A percentile compares a stretch with the other conserved stretches of the same genome.
phyloP scores from a whole-genome alignment of 1,140 invertebrate genomes.

The Diprion similis region DNA sequence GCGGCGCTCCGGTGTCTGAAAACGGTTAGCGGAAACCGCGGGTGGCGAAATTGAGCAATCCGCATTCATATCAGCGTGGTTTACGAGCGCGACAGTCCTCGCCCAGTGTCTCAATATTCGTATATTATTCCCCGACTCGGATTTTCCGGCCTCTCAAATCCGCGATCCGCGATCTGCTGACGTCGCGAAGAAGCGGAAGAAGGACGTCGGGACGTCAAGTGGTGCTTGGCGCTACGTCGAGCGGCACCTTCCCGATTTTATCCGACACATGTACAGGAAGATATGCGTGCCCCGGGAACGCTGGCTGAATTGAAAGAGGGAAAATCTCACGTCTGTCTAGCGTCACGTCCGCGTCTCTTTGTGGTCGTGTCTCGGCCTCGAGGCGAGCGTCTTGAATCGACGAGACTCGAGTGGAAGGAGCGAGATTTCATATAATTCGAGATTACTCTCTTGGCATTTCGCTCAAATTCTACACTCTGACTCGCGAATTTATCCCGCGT shows the following conservation, averaged over 20 bases:
- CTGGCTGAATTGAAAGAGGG: slow-evolving; percentile 1
- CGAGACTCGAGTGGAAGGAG: too few species aligned
- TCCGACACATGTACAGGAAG: not conserved
- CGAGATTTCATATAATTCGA: too few species aligned
- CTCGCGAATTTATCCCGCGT: too few species aligned
- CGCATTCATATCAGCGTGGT: slow-evolving; percentile 46
- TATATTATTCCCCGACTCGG: slow-evolving; percentile 39
- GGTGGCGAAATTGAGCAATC: slow-evolving; percentile 44
- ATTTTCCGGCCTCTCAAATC: not conserved
- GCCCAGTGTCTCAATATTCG: slow-evolving; percentile 43
- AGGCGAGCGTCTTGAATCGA: too few species aligned
- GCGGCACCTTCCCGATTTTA: not conserved
- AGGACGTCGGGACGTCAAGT: not conserved
- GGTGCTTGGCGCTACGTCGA: not conserved
- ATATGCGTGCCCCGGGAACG: not conserved
- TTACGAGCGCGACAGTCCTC: slow-evolving; percentile 41
- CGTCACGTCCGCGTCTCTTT: too few species aligned
- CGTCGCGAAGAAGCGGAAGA: not conserved
- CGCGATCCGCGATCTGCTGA: slow-evolving; percentile 1
- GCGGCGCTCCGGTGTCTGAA: slow-evolving; percentile 12
- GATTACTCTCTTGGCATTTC: too few species aligned
- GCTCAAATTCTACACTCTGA: too few species aligned
- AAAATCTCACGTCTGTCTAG: not conserved
- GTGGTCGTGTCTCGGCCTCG: too few species aligned
- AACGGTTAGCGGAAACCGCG: slow-evolving; percentile 8